Conservation (phyloP, 2,113 vertebrate species). For the Psophia crepitans region DNA sequence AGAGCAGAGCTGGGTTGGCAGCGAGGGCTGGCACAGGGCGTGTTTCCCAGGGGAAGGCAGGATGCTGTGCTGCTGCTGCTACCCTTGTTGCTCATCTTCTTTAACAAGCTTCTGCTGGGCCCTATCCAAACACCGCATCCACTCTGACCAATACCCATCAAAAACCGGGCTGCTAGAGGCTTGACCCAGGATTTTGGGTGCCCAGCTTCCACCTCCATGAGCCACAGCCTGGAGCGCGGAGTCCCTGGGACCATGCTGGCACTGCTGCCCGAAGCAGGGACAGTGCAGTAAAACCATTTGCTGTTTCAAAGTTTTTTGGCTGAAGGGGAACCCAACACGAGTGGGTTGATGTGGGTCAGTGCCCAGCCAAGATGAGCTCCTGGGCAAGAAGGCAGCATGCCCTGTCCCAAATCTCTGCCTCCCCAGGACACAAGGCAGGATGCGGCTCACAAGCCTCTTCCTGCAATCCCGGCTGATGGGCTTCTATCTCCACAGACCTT, state of each 20-base stretch:
- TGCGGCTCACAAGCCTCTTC: conserved; percentile 55
- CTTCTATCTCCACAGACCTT: conserved; percentile 73
- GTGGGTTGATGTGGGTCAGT: background rate
- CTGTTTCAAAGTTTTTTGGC: background rate
- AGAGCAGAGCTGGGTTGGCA: background rate
- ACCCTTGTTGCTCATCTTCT: background rate
- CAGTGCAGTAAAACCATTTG: background rate
- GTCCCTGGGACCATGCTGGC: background rate
- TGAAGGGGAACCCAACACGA: background rate
- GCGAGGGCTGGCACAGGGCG: accelerated
- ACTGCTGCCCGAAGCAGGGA: background rate
- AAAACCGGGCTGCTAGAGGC: background rate
- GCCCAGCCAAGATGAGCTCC: background rate
- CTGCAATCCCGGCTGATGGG: conserved; percentile 55
- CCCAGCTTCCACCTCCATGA: background rate
- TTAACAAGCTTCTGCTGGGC: background rate
- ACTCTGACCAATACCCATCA: background rate
- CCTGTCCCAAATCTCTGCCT: background rate
- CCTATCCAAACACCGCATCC: background rate
- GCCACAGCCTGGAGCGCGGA: accelerated
- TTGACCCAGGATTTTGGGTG: background rate
- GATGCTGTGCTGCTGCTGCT: background rate
- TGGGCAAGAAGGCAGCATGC: background rate
- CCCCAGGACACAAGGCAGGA: conserved; percentile 59
- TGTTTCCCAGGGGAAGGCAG: background rate